Evolutionary conservation across 1,140 invertebrate genomes (phyloP).

Genomic region (Acromyrmex charruanus): DNA sequence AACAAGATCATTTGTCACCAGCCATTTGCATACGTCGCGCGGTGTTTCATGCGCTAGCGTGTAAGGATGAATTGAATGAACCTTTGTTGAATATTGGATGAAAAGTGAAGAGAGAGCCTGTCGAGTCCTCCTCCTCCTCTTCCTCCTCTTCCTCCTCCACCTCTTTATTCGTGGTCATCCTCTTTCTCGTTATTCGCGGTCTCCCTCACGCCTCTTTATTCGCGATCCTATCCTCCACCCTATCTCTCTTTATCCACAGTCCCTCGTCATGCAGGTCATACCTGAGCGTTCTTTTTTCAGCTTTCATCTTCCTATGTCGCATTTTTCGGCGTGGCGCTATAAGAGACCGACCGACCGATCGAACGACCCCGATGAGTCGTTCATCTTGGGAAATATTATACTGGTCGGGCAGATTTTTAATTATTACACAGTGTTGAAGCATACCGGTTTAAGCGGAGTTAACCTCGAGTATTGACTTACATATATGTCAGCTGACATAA

Average conservation of each 20-base stretch:
- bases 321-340: constrained; percentile 14
- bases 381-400: constrained; percentile 54
- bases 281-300: constrained; percentile 50
- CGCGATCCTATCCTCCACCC: constrained; percentile 36
- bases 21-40: constrained; percentile 84
- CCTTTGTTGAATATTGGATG: constrained; percentile 84
- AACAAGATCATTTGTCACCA: constrained; percentile 86
- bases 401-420: constrained; percentile 51
- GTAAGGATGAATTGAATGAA: constrained; percentile 83
- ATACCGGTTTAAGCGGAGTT: constrained; percentile 1
- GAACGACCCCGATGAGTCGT: background rate
- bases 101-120: constrained; percentile 80
- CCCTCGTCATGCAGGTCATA: constrained; percentile 55
- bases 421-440: constrained; percentile 51
- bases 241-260: constrained; percentile 56
- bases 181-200: constrained; percentile 46
- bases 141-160: constrained; percentile 18
- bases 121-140: constrained; percentile 63
- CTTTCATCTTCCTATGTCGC: constrained; percentile 13
- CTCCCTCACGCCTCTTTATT: constrained; percentile 46
- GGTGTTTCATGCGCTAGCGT: constrained; percentile 75
- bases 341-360: constrained; percentile 34
- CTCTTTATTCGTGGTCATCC: constrained; percentile 56
- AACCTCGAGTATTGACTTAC: constrained; percentile 23
- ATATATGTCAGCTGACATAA: background rate